Evolutionary conservation across 2,797 vertebrate species (phyloP).

Genomic region (Mus spretus): DNA sequence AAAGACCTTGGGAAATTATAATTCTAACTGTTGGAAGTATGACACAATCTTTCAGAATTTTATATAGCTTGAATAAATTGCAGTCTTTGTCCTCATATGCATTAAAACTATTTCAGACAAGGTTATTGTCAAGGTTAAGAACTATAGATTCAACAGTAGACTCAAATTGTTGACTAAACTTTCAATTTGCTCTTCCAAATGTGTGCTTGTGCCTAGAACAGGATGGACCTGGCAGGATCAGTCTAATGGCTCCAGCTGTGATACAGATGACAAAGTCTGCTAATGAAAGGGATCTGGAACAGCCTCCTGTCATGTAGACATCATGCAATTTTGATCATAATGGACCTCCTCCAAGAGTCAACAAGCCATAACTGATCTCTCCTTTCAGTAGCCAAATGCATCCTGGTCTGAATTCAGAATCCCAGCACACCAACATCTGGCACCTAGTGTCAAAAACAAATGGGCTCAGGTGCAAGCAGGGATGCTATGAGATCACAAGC

Average conservation of each 20-base stretch:
- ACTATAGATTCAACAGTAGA: background rate
- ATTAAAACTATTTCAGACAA: background rate
- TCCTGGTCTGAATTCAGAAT: background rate
- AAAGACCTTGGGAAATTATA: background rate
- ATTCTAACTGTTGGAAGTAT: background rate
- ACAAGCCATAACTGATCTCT: background rate
- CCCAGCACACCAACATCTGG: background rate
- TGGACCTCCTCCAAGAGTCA: background rate
- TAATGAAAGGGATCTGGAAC: background rate
- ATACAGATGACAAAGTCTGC: background rate
- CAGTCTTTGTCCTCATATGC: background rate
- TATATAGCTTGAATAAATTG: constrained; percentile 9
- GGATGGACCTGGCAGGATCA: background rate
- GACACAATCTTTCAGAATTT: background rate
- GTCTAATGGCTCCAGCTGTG: background rate
- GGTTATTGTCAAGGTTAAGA: background rate
- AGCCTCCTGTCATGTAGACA: background rate
- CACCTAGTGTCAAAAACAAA: background rate
- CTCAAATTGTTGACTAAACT: background rate
- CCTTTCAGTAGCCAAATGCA: background rate
- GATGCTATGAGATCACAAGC: background rate
- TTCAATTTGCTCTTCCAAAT: background rate
- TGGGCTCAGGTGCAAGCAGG: background rate
- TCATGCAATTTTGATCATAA: background rate
- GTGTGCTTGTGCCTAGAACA: background rate